phyloP scores from a whole-genome alignment of 2,797 vertebrate genomes.

The Gila robusta region DNA sequence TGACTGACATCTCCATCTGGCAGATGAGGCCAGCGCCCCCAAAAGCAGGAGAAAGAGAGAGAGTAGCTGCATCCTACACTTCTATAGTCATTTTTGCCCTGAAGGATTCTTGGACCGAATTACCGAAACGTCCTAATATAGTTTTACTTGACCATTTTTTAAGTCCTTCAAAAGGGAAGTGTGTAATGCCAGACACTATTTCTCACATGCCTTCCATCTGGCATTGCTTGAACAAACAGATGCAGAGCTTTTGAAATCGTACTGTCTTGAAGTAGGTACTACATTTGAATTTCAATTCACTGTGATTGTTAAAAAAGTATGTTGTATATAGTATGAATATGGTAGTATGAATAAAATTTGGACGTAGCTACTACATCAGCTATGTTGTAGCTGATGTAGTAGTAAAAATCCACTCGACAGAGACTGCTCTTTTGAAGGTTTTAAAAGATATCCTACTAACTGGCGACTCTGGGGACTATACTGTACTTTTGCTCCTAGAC shows the following conservation, averaged over 20 bases:
- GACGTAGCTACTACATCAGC: not conserved
- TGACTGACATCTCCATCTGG: constrained; percentile 43
- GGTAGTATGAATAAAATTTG: not conserved
- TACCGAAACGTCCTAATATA: not conserved
- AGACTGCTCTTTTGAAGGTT: no score
- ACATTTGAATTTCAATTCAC: not conserved
- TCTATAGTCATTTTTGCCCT: not conserved
- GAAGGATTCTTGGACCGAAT: not conserved
- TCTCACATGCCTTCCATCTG: not conserved
- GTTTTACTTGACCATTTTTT: not conserved
- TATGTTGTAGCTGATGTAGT: not conserved
- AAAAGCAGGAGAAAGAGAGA: not conserved
- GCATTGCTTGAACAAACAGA: not conserved
- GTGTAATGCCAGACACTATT: not conserved
- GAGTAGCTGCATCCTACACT: not conserved
- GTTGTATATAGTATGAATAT: not conserved
- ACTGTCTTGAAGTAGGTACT: not conserved
- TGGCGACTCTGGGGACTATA: no score
- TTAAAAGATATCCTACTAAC: no score
- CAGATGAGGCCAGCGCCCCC: not conserved
- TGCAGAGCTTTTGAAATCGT: not conserved
- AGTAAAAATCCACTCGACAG: no score
- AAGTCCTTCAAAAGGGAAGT: not conserved
- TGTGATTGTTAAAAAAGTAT: no score
- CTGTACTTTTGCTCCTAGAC: no score